phyloP scores from a whole-genome alignment of 2,113 vertebrate species.

The Redunca redunca region DNA sequence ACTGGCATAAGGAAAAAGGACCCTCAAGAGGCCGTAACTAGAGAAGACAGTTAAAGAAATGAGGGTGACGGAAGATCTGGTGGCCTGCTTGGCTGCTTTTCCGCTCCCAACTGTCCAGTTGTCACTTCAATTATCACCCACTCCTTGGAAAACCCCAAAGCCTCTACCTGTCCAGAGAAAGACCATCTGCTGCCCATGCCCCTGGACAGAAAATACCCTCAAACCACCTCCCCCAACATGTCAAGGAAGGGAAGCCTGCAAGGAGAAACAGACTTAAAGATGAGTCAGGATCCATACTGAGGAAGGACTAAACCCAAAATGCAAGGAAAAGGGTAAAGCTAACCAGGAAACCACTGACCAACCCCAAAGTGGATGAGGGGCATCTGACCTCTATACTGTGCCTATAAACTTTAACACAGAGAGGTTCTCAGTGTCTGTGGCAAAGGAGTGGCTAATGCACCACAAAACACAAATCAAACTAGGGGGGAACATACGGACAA shows the following conservation, averaged over 20 bases:
- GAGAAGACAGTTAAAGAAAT: neutral
- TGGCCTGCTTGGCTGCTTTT: too few relatives aligned
- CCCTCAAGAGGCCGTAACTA: neutral
- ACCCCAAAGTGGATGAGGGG: rapidly evolving
- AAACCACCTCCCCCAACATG: neutral
- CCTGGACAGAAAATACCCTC: neutral
- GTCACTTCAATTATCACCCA: neutral
- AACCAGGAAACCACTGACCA: neutral
- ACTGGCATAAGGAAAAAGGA: neutral
- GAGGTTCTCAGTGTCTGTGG: neutral
- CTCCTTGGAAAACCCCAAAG: neutral
- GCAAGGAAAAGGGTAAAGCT: neutral
- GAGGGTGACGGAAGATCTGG: rapidly evolving
- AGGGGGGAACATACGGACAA: neutral
- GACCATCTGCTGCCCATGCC: neutral
- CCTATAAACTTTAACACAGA: rapidly evolving
- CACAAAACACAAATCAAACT: neutral
- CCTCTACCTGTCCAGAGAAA: neutral
- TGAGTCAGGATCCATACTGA: neutral
- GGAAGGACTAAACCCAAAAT: neutral
- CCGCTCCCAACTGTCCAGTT: neutral
- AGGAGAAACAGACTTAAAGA: neutral
- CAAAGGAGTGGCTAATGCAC: rapidly evolving
- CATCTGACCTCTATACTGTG: rapidly evolving
- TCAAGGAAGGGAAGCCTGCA: neutral